Conservation (phyloP, 1,140 invertebrate species). For the Hyphantria cunea region DNA sequence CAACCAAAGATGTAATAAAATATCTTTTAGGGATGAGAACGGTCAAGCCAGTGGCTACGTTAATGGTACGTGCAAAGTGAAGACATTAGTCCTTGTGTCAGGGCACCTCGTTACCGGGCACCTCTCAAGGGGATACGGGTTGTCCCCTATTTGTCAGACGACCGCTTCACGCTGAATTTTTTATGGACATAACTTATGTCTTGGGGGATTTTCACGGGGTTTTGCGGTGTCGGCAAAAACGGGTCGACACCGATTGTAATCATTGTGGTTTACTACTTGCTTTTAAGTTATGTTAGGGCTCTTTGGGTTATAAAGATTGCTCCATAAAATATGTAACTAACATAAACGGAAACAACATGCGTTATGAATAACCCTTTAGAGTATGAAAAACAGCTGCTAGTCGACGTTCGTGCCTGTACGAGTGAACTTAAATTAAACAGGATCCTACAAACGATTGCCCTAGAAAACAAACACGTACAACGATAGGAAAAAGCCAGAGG, state of each 20-base stretch:
- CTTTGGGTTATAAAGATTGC: neutral
- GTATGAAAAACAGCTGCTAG: constrained; percentile 29
- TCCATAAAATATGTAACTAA: neutral
- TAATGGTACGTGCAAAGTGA: constrained; percentile 54
- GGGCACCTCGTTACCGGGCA: constrained; percentile 40
- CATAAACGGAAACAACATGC: constrained; percentile 12
- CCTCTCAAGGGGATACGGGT: constrained; percentile 35
- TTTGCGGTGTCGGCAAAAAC: constrained; percentile 18
- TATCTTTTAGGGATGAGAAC: constrained; percentile 19
- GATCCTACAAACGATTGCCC: constrained; percentile 50
- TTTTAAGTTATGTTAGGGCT: constrained; percentile 1
- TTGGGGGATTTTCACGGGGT: constrained; percentile 16
- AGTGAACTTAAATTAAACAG: constrained; percentile 54
- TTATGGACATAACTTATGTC: constrained; percentile 34
- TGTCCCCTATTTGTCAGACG: constrained; percentile 39
- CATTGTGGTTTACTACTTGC: constrained; percentile 1
- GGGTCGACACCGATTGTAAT: constrained; percentile 15
- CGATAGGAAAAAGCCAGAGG: constrained; percentile 31
- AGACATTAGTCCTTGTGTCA: constrained; percentile 45
- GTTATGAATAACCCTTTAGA: constrained; percentile 8
- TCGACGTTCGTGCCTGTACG: constrained; percentile 40
- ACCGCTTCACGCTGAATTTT: constrained; percentile 38
- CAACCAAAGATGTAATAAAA: constrained; percentile 20
- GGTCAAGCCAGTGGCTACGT: constrained; percentile 42
- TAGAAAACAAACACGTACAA: constrained; percentile 56